Evolutionary conservation across 1,140 invertebrate genomes (phyloP).

Genomic region (Drosophila pseudoobscura): DNA sequence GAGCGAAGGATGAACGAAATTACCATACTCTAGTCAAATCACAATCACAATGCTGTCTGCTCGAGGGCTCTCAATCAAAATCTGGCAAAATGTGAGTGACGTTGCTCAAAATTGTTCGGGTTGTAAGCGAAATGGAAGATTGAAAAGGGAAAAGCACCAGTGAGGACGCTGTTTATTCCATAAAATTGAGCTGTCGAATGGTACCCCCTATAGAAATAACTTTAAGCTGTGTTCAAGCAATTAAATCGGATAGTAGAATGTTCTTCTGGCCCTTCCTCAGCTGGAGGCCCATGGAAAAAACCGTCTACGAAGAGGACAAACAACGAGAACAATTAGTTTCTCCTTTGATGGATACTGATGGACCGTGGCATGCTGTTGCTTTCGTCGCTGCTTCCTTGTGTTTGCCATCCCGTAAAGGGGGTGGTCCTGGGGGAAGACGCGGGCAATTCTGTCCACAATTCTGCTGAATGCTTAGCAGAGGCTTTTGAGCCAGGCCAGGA

Average conservation of each 20-base stretch:
- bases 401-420: not conserved
- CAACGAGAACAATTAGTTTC: constrained; percentile 67
- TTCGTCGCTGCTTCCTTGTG: not conserved
- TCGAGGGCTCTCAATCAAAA: constrained; percentile 70
- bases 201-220: not conserved
- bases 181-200: constrained; percentile 41
- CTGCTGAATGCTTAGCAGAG: not conserved
- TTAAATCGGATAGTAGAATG: constrained; percentile 7
- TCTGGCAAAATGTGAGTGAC: constrained; percentile 59
- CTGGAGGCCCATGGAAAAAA: constrained; percentile 4
- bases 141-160: constrained; percentile 27
- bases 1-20: constrained; percentile 36
- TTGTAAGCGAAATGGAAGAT: constrained; percentile 40
- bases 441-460: too few relatives aligned
- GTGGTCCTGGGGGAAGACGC: not conserved
- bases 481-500: constrained; percentile 6
- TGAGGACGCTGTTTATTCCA: constrained; percentile 32
- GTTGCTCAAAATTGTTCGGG: constrained; percentile 49
- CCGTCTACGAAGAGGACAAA: constrained; percentile 28
- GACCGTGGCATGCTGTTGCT: constrained; percentile 8
- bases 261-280: constrained; percentile 1
- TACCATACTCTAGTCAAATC: constrained; percentile 81
- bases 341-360: constrained; percentile 54
- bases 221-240: constrained; percentile 29
- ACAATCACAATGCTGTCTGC: constrained; percentile 65